Evolutionary conservation across 2,888 invertebrate species (phyloP), one percentile per base, ranked within the genome.

Genomic region (Nemurella pictetii): DNA sequence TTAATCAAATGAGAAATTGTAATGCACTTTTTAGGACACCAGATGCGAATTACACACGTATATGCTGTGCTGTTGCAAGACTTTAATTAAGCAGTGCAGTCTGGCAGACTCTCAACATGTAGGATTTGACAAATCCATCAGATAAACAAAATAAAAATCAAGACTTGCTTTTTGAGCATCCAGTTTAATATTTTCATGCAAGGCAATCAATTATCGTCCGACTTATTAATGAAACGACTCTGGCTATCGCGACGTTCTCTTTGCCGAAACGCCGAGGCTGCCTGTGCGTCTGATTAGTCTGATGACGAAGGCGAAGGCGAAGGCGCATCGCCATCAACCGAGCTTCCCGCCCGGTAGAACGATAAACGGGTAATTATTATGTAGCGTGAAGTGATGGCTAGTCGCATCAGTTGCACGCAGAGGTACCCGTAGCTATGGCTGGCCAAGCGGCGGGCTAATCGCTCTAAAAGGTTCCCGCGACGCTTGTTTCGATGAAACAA

Each of bases 301-400:
- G n/a, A n/a, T n/a, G n/a, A n/a, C n/a, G n/a, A n/a, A n/a, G n/a
- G n/a, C n/a, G n/a, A n/a, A n/a, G 20, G 55, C 55, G 20, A 55
- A 12, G 20, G 55, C 55, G 12, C 55, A 75, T 12, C 26, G 75
- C 75, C 75, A 75, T 75, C 25, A 75, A 26, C 75, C 26, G 75
- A 28, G 26, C 15, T 74, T 35, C n/a, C 80, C 5, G 9, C 12
- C 80, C 80, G 80, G 80, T 4, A 80, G n/a, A 80, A 80, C 80
- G 80, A 80, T 80, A 80, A 80, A 80, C 80, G 15, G 80, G 30
- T 80, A 80, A 80, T 80, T 80, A 80, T 80, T 80, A 80, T 80
- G 80, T 80, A 26, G 80, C 80, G 80, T 80, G 80, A 80, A 80
- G 80, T 30, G 55, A 55, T 35, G 35, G 35, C 35, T 35, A 36